phyloP scores from a whole-genome alignment of 2,113 vertebrate genomes.

The Paraplagusia blochii region DNA sequence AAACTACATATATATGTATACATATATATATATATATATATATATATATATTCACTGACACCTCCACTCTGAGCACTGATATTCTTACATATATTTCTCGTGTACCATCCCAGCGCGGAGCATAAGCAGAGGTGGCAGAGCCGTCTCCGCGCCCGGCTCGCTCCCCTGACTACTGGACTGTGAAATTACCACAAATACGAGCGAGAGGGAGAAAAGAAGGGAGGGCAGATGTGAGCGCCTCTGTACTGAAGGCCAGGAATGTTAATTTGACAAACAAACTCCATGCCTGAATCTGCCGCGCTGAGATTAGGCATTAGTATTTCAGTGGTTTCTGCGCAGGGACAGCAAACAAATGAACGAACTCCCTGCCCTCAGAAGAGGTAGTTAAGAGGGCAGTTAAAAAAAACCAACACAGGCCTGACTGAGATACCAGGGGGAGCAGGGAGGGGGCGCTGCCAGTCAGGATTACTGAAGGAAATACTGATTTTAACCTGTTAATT shows the following conservation, averaged over 20 bases:
- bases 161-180: constrained; percentile 45
- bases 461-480: constrained; percentile 19
- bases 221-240: constrained; percentile 28
- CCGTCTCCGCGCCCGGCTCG: constrained; percentile 18
- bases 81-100: no score
- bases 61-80: no score
- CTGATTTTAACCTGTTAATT: no score
- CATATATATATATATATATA: no score
- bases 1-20: no score
- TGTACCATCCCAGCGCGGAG: constrained; percentile 4
- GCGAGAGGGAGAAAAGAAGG: constrained; percentile 13
- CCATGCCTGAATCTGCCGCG: constrained; percentile 28
- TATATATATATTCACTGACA: no score
- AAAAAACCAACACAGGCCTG: constrained; percentile 6
- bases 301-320: constrained; percentile 38
- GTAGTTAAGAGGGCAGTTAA: constrained; percentile 27
- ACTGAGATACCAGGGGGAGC: constrained; percentile 23
- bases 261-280: constrained; percentile 58
- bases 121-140: constrained; percentile 3
- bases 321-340: constrained; percentile 31
- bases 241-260: constrained; percentile 43
- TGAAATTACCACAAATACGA: constrained; percentile 67
- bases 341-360: constrained; percentile 42
- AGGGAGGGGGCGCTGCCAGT: constrained; percentile 20
- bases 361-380: constrained; percentile 16